Conservation (phyloP, 2,797 vertebrate genomes). For the Poeciliopsis gracilis region DNA sequence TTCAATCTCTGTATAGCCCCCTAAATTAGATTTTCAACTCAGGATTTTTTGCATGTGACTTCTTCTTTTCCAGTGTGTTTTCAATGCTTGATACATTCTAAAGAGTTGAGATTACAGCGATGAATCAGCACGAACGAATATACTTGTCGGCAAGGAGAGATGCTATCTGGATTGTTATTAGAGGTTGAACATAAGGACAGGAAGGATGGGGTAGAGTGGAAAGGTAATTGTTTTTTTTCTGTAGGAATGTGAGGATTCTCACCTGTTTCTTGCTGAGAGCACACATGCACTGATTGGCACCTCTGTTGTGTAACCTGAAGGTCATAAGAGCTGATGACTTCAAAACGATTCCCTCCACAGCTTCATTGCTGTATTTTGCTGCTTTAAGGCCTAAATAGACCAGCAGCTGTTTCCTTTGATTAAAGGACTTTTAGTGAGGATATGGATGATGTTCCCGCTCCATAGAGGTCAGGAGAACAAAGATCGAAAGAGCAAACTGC, state of each 20-base stretch:
- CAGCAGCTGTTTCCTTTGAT: slow-evolving; percentile 19
- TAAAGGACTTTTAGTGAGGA: slow-evolving; percentile 19
- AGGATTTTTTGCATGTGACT: background rate
- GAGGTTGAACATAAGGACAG: slow-evolving; percentile 42
- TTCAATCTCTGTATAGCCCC: background rate
- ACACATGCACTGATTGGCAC: slow-evolving; percentile 26
- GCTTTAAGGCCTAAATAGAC: slow-evolving; percentile 17
- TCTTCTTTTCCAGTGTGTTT: slow-evolving; percentile 17
- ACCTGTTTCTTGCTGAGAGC: slow-evolving; percentile 25
- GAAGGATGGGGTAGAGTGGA: background rate
- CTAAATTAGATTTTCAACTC: slow-evolving; percentile 23
- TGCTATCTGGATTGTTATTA: slow-evolving; percentile 60
- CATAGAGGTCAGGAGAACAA: slow-evolving; percentile 23
- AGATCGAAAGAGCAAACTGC: slow-evolving; percentile 16
- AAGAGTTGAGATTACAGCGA: slow-evolving; percentile 55
- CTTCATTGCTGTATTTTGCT: slow-evolving; percentile 12
- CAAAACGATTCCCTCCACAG: slow-evolving; percentile 6
- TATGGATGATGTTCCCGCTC: slow-evolving; percentile 5
- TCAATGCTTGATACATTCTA: slow-evolving; percentile 39
- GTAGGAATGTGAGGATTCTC: slow-evolving; percentile 27
- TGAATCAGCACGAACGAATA: slow-evolving; percentile 66
- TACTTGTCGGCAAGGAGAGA: slow-evolving; percentile 63
- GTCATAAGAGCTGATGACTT: slow-evolving; percentile 29
- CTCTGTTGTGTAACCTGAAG: slow-evolving; percentile 28
- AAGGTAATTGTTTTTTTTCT: slow-evolving; percentile 43